Evolutionary conservation across 1,140 invertebrate species (phyloP), one percentile per base, ranked within the genome.

Genomic region (Lycorma delicatula): DNA sequence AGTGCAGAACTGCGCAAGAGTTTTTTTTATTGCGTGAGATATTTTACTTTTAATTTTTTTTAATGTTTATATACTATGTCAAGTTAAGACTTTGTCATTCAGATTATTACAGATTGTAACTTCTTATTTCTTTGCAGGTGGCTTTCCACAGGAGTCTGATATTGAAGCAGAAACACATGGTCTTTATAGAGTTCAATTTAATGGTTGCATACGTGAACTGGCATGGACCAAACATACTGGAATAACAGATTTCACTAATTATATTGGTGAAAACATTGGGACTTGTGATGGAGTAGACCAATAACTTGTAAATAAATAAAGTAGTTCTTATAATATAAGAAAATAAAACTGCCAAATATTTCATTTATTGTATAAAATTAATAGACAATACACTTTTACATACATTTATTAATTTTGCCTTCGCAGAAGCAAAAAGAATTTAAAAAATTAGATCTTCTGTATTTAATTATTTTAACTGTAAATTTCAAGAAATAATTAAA

Each of bases 181-280:
- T 4, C 66, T 70, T 18, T 77, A 70, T 58, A 66, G 65, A 55
- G 65, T 70, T 29, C 67, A 67, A 34, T 77, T 77, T 41, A 73
- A 68, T 53, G 75, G 75, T 20, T 77, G 75, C 58, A 65, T 77
- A 18, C 66, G 71, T 60, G 72, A 75, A 41, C 65, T 76, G 26
- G 64, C 66, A 12, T 67, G 66, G 46, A 70, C 68, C 58, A 57
- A 66, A 20, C 63, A 71, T 44, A 58, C 60, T 25, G 56, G 64
- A 12, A 68, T 75, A 27, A 67, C 59, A 31, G 77, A 81, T 67
- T 80, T 80, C 62, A 74, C 75, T 38, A 59, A 67, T 2, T 79
- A 75, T 59, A 71, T 76, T 58, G 79, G 79, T 50, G 73, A 73
- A 63, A 79, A 80, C 63, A 72, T 81, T 64, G 72, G 72, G 54